Evolutionary conservation across 2,797 vertebrate genomes (phyloP).

Genomic region (Carapus acus): DNA sequence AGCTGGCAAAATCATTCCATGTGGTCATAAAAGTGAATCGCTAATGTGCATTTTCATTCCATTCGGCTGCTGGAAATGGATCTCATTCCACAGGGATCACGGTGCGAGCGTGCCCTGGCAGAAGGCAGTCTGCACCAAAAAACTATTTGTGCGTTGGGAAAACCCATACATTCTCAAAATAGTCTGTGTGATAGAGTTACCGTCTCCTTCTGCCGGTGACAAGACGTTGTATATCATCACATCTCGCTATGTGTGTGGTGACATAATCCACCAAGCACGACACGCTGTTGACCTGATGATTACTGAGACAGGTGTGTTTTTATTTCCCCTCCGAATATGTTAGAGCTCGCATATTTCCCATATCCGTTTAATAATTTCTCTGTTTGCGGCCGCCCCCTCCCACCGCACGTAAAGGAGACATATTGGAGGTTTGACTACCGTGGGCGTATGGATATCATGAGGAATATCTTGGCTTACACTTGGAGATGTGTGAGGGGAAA

Average conservation of each 20-base stretch:
- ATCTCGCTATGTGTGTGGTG: constrained; percentile 68
- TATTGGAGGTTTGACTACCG: constrained; percentile 36
- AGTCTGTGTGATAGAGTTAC: constrained; percentile 73
- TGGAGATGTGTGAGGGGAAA: constrained; percentile 26
- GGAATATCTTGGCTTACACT: too few species aligned
- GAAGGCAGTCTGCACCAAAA: constrained; percentile 48
- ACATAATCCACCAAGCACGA: constrained; percentile 65
- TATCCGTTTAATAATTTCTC: constrained; percentile 53
- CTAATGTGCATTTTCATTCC: constrained; percentile 63
- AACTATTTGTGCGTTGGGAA: constrained; percentile 68
- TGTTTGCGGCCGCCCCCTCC: constrained; percentile 50
- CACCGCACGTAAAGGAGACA: constrained; percentile 44
- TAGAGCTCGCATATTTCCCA: constrained; percentile 47
- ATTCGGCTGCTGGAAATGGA: constrained; percentile 62
- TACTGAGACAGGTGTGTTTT: constrained; percentile 69
- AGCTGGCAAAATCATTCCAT: constrained; percentile 51
- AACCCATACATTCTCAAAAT: constrained; percentile 73
- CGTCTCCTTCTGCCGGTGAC: constrained; percentile 54
- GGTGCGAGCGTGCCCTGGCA: constrained; percentile 44
- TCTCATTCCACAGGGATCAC: constrained; percentile 51
- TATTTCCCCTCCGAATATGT: constrained; percentile 37
- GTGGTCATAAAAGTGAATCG: constrained; percentile 45
- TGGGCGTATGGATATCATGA: constrained; percentile 20
- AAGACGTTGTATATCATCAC: constrained; percentile 66
- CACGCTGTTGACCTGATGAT: constrained; percentile 44